Conservation (phyloP, 2,888 invertebrate genomes). For the Acleris laterana region DNA sequence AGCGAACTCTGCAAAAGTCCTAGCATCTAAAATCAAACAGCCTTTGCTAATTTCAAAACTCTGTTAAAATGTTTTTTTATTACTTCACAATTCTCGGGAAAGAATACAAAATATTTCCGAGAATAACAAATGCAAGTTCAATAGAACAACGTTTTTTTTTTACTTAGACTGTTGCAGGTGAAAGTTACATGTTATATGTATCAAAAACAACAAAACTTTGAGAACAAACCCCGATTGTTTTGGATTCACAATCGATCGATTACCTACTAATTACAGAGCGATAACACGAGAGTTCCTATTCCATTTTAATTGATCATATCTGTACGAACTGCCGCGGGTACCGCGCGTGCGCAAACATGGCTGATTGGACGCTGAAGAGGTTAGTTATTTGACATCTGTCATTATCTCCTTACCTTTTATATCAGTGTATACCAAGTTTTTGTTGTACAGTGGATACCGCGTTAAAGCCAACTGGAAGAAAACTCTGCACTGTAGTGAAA, state of each 20-base stretch:
- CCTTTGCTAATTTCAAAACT: too few species aligned
- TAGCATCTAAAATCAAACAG: too few species aligned
- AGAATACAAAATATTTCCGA: too few species aligned
- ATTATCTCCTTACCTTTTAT: background rate
- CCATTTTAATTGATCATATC: slow-evolving; percentile 18
- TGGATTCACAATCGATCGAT: slow-evolving; percentile 45
- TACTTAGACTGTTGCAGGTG: background rate
- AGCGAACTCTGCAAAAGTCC: too few species aligned
- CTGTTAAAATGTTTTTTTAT: too few species aligned
- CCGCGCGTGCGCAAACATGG: slow-evolving; percentile 13
- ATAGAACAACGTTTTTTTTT: background rate
- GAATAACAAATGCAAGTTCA: too few species aligned
- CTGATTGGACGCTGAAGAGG: slow-evolving; percentile 1
- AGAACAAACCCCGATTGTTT: slow-evolving; percentile 43
- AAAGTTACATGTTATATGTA: background rate
- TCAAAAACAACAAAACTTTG: slow-evolving; percentile 53
- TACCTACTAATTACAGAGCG: slow-evolving; percentile 36
- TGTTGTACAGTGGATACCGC: too few species aligned
- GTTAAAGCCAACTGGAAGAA: too few species aligned
- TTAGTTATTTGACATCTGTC: slow-evolving; percentile 9
- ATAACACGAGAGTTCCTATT: slow-evolving; percentile 27
- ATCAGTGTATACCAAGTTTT: too few species aligned
- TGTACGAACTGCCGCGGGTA: slow-evolving; percentile 10
- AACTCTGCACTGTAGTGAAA: too few species aligned
- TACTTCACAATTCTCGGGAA: too few species aligned